Evolutionary conservation across 2,113 vertebrate genomes (phyloP), one percentile per base, ranked within the genome.

Genomic region (Petrocephalus zakoni): DNA sequence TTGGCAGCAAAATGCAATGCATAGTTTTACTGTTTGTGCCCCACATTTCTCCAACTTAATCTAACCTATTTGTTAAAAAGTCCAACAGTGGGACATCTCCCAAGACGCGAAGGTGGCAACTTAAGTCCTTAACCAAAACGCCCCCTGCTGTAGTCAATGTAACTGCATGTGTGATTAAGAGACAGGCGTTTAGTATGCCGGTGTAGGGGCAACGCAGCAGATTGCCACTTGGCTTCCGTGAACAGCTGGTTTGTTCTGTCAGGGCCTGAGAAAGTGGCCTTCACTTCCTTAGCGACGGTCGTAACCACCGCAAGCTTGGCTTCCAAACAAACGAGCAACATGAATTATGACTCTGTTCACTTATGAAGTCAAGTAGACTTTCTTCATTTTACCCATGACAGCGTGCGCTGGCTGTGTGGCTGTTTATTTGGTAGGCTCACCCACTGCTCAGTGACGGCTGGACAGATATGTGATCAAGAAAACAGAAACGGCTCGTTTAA

Each of bases 251-350:
- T 84, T 51, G 22, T 84, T 84, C 42, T 83, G 46, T 22, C 17
- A 46, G 85, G 37, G 15, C 86, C 9, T 42, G 25, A 37, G 85
- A 22, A 37, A 34, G 51, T 42, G 86, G 17, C 86, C 22, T 2
- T 64, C 56, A 15, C 55, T 86, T 86, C 84, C 84, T 61, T 87
- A 87, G 86, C 37, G 58, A 87, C 86, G 25, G 56, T 64, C 34
- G 29, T 86, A 58, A 29, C 29, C 15, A 86, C 53, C 8, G 6
- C 17, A 7, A 34, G 19, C 51, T 52, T 86, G 52, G 51, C 56
- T 58, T 87, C 53, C 58, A 87, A 87, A 87, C 86, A 87, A 58
- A 46, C 42, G 2, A 52, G 34, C 37, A 42, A n/a, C 52, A 61
- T 87, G 86, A 87, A 64, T 87, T 46, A 64, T 46, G 53, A 47